phyloP scores from a whole-genome alignment of 2,888 invertebrate species.

The Griposia aprilina region DNA sequence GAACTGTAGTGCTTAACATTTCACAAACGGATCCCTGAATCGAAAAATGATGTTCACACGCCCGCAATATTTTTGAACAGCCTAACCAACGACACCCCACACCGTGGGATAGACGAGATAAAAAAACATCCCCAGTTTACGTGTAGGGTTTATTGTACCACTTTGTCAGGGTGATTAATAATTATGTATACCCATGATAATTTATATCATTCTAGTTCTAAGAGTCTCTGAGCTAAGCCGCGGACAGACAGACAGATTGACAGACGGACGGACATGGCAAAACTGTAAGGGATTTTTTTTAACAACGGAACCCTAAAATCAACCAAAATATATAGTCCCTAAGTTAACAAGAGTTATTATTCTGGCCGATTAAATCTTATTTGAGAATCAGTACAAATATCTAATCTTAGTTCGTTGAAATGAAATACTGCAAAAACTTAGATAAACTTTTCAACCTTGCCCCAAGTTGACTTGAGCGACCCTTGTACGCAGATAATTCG shows the following conservation, averaged over 20 bases:
- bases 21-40: too few species aligned
- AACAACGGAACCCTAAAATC: background rate
- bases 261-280: background rate
- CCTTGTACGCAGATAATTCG: constrained; percentile 38
- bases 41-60: too few species aligned
- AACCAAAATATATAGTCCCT: background rate
- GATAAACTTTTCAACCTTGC: constrained; percentile 29
- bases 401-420: constrained; percentile 36
- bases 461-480: constrained; percentile 38
- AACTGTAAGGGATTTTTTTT: too few species aligned
- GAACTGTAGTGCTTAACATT: too few species aligned
- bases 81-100: too few species aligned
- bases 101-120: too few species aligned
- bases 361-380: constrained; percentile 16
- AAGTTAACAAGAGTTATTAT: constrained; percentile 22
- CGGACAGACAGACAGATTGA: background rate
- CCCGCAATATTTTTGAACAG: too few species aligned
- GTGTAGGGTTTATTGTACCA: background rate
- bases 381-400: constrained; percentile 27
- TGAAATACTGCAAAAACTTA: constrained; percentile 42
- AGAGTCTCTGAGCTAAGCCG: background rate
- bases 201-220: background rate
- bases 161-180: background rate
- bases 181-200: too few species aligned
- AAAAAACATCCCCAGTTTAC: background rate